These are phyloP conservation scores for Neuroscelio doddi DNA, from an alignment of 2,888 invertebrate genomes.

Conservation along the genomic window DNA sequence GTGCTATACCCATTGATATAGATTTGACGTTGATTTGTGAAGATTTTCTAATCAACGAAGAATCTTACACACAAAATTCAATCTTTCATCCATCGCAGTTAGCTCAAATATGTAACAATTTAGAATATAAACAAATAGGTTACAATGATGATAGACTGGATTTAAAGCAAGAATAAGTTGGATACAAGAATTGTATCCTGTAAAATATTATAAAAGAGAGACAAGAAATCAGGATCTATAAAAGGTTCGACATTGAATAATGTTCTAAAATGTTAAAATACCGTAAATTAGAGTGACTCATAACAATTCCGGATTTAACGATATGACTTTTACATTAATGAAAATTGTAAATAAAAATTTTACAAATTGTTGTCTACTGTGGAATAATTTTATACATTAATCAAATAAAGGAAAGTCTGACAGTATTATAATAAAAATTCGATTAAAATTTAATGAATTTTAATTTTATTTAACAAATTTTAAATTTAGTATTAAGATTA, in stretches of 20 bases:
- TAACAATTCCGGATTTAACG: no score
- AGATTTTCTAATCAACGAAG: conserved; percentile 41
- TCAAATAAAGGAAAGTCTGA: no score
- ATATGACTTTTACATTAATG: no score
- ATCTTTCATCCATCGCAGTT: conserved; percentile 49
- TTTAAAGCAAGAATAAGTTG: conserved; percentile 44
- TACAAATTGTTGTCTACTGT: no score
- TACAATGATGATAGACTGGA: conserved; percentile 45
- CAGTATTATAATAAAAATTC: no score
- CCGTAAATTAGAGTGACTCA: no score
- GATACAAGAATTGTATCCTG: no score
- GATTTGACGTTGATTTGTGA: conserved; percentile 52
- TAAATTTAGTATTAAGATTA: no score
- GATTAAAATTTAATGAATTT: no score
- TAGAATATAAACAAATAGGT: conserved; percentile 17
- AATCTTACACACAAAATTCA: conserved; percentile 30
- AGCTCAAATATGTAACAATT: conserved; percentile 52
- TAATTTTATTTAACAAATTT: no score
- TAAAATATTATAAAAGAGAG: not conserved
- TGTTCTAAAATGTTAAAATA: conserved; percentile 8
- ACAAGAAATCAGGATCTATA: conserved; percentile 2
- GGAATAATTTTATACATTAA: no score
- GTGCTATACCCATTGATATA: conserved; percentile 43
- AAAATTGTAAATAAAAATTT: no score
- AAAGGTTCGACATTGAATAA: conserved; percentile 8